Conservation (phyloP, 2,888 invertebrate genomes). For the Phrixothrix hirtus region DNA sequence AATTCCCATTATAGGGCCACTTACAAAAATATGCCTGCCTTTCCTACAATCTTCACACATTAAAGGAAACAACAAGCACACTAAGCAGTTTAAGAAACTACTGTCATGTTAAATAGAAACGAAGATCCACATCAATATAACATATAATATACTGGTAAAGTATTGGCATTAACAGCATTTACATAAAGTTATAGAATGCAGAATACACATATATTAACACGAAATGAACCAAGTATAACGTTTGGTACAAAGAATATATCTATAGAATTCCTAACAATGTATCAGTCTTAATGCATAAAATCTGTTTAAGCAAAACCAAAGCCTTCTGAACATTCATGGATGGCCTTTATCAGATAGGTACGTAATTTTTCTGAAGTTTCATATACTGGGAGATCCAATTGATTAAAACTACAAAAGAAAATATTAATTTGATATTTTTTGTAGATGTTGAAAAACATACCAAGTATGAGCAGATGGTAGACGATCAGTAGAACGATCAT, state of each 20-base stretch:
- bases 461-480: conserved; percentile 91
- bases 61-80: too few species aligned
- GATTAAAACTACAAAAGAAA: conserved; percentile 95
- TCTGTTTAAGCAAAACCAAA: conserved; percentile 83
- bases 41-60: too few species aligned
- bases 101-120: too few species aligned
- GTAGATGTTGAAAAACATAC: too few species aligned
- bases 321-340: conserved; percentile 91
- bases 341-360: conserved; percentile 80
- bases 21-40: too few species aligned
- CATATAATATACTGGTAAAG: too few species aligned
- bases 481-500: conserved; percentile 84
- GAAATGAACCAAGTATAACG: conserved; percentile 38
- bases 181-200: too few species aligned
- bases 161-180: too few species aligned
- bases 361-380: conserved; percentile 89
- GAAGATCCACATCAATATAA: too few species aligned
- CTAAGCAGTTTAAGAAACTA: too few species aligned
- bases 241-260: conserved; percentile 19
- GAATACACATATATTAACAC: conserved; percentile 39
- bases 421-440: too few species aligned
- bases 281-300: conserved; percentile 56
- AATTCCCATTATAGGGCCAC: too few species aligned
- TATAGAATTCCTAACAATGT: conserved; percentile 38
- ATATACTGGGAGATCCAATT: conserved; percentile 87